These are phyloP conservation scores for Tachina lurida DNA, from an alignment of 2,888 invertebrate species.

Conservation along the genomic window DNA sequence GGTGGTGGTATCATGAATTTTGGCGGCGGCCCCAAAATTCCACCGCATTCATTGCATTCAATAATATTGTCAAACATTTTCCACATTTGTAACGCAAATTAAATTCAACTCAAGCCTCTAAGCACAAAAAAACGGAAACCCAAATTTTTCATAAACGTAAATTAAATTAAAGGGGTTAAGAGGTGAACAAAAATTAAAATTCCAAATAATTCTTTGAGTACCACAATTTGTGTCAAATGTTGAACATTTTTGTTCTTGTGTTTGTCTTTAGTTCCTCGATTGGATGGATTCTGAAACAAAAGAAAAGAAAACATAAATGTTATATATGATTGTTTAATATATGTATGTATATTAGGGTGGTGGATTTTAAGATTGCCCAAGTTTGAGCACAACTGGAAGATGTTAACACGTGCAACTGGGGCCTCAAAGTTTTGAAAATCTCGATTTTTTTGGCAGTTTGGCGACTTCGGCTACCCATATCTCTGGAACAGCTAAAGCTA, in stretches of 20 bases:
- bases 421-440: too few relatives aligned
- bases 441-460: too few relatives aligned
- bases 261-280: constrained; percentile 29
- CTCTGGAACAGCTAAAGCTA: too few relatives aligned
- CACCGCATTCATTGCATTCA: constrained; percentile 82
- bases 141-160: constrained; percentile 41
- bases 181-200: constrained; percentile 54
- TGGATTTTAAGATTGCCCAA: too few relatives aligned
- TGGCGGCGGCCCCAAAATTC: constrained; percentile 81
- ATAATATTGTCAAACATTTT: constrained; percentile 82
- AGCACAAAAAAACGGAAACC: constrained; percentile 23
- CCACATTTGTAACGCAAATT: constrained; percentile 79
- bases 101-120: constrained; percentile 30
- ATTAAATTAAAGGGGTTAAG: constrained; percentile 31
- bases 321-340: too few relatives aligned
- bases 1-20: constrained; percentile 83
- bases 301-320: neutral
- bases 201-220: constrained; percentile 36
- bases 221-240: constrained; percentile 62
- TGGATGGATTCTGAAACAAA: constrained; percentile 31
- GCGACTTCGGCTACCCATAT: too few relatives aligned
- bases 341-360: too few relatives aligned
- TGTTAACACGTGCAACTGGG: too few relatives aligned
- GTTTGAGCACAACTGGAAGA: too few relatives aligned
- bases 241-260: constrained; percentile 45